A percentile compares a stretch with the other conserved stretches of the same genome.
Evolutionary conservation across 2,113 vertebrate species (phyloP).

Genomic region (Phyllostomus hastatus): DNA sequence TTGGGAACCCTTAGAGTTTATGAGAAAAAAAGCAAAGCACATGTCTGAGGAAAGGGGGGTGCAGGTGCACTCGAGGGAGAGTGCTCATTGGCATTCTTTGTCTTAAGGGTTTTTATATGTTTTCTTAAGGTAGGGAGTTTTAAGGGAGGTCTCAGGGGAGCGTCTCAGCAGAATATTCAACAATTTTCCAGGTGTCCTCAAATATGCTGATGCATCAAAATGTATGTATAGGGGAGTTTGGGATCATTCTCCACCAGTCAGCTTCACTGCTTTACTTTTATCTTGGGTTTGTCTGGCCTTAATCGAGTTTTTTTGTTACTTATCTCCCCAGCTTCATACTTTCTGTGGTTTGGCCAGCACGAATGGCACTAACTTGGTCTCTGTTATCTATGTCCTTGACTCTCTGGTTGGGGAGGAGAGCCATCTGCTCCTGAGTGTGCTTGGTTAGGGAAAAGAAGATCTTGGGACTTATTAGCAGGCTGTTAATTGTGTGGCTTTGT

Average conservation of each 20-base stretch:
- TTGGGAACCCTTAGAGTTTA: not conserved
- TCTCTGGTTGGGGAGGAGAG: not conserved
- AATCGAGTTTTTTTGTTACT: not conserved
- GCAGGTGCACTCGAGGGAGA: not conserved
- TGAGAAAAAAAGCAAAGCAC: not conserved
- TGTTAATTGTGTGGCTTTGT: not conserved
- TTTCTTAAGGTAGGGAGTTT: not conserved
- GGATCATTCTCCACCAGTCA: not conserved
- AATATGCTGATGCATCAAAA: not conserved
- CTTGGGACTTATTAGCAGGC: not conserved
- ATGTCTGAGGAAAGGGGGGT: not conserved
- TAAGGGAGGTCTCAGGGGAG: not conserved
- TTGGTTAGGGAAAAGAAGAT: not conserved
- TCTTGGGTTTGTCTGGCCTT: not conserved
- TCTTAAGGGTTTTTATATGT: not conserved
- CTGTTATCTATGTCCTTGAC: not conserved
- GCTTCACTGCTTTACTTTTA: not conserved
- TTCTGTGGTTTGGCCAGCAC: not conserved
- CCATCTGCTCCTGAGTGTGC: not conserved
- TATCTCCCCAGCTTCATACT: not conserved
- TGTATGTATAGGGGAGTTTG: no score
- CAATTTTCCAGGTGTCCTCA: not conserved
- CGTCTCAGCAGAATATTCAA: not conserved
- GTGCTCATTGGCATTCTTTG: not conserved
- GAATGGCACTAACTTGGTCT: not conserved